phyloP scores from a whole-genome alignment of 2,797 vertebrate genomes.

The Fratercula arctica region DNA sequence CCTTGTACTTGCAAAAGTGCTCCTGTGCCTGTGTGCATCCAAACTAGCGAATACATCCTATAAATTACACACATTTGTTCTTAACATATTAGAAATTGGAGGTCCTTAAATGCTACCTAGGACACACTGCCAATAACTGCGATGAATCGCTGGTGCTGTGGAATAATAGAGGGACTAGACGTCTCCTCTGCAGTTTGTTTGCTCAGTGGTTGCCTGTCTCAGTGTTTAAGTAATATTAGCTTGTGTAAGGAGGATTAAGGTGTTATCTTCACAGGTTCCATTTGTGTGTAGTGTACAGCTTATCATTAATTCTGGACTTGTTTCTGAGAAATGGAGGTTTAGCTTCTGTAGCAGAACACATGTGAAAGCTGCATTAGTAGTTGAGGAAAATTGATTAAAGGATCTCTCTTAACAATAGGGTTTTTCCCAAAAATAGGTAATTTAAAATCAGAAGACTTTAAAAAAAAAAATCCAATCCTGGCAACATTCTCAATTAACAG shows the following conservation, averaged over 20 bases:
- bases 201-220: neutral
- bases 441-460: neutral
- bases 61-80: neutral
- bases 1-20: neutral
- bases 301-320: constrained; percentile 44
- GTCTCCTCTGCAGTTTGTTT: neutral
- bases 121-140: neutral
- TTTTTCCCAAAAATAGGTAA: neutral
- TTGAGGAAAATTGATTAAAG: neutral
- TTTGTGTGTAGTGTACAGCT: constrained; percentile 23
- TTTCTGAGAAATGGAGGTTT: constrained; percentile 41
- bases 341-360: neutral
- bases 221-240: constrained; percentile 1
- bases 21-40: neutral
- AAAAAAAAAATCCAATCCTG: neutral
- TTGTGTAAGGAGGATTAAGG: constrained; percentile 54
- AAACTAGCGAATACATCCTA: neutral
- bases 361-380: neutral
- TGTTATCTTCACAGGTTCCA: constrained; percentile 42
- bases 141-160: neutral
- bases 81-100: neutral
- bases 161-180: neutral
- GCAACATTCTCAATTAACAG: neutral
- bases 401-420: neutral
- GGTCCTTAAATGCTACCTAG: neutral